phyloP scores from a whole-genome alignment of 2,113 vertebrate species.

The Phyllopteryx taeniolatus region DNA sequence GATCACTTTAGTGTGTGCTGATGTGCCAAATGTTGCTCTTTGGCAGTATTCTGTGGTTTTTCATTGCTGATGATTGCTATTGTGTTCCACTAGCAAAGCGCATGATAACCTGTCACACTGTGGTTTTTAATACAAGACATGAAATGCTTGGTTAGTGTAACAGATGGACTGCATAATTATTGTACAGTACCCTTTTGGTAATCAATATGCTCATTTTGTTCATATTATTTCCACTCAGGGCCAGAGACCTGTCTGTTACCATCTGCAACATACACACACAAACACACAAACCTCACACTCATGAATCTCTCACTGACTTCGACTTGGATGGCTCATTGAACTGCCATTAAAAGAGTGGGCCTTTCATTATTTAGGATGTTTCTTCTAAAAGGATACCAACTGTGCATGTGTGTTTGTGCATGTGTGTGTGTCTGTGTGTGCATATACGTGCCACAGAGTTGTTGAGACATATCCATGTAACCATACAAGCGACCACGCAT shows the following conservation, averaged over 20 bases:
- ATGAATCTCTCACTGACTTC: constrained; percentile 45
- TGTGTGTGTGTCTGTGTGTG: constrained; percentile 12
- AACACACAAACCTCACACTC: constrained; percentile 20
- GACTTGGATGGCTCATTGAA: constrained; percentile 49
- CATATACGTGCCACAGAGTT: constrained; percentile 10
- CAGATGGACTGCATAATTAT: constrained; percentile 20
- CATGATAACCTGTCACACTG: constrained; percentile 4
- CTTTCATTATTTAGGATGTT: constrained; percentile 47
- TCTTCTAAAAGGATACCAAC: constrained; percentile 26
- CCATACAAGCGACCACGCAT: constrained; percentile 25
- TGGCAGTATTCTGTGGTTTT: background rate
- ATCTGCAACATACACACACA: constrained; percentile 24
- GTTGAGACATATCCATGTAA: constrained; percentile 38
- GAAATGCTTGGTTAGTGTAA: constrained; percentile 16
- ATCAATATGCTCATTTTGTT: constrained; percentile 28
- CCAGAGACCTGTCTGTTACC: constrained; percentile 15
- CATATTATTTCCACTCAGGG: constrained; percentile 19
- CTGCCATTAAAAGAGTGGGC: constrained; percentile 46
- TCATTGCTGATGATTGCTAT: background rate
- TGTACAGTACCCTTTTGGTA: constrained; percentile 5
- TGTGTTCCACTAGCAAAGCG: background rate
- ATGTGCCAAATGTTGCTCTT: too few relatives aligned
- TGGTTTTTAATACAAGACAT: constrained; percentile 8
- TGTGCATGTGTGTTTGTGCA: constrained; percentile 6
- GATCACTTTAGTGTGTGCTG: too few relatives aligned